phyloP scores from a whole-genome alignment of 2,888 invertebrate species.

The Drosophila putrida region DNA sequence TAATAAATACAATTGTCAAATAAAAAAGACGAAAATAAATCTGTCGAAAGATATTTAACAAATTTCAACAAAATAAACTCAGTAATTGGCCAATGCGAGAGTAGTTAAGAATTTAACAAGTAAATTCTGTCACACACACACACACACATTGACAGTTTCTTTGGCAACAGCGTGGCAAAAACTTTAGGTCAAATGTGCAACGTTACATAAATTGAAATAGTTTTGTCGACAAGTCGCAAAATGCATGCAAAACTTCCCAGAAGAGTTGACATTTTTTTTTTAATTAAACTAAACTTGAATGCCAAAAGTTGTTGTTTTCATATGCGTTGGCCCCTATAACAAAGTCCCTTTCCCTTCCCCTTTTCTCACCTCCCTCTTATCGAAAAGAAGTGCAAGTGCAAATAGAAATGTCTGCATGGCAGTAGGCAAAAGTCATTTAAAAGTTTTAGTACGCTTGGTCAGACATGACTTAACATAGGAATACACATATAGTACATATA shows the following conservation, averaged over 20 bases:
- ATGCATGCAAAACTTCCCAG: conserved; percentile 62
- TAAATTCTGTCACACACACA: conserved; percentile 7
- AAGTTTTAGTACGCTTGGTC: conserved; percentile 73
- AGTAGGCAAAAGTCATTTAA: conserved; percentile 80
- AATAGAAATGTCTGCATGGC: conserved; percentile 53
- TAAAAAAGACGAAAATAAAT: conserved; percentile 4
- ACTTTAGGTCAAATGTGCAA: conserved; percentile 50
- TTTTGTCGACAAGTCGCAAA: conserved; percentile 62
- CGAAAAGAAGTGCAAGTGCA: conserved; percentile 56
- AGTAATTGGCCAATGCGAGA: conserved; percentile 50
- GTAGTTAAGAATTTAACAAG: conserved; percentile 19
- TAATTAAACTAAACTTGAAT: conserved; percentile 75
- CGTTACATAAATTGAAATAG: conserved; percentile 75
- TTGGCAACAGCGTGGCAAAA: conserved; percentile 19
- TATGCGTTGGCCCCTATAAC: conserved; percentile 19
- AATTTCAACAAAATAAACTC: conserved; percentile 30
- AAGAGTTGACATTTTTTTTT: conserved; percentile 52
- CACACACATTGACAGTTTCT: conserved; percentile 10
- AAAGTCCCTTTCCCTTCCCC: background rate
- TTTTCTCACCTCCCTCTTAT: background rate
- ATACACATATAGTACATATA: conserved; percentile 31
- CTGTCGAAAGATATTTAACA: background rate
- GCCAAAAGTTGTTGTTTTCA: conserved; percentile 58
- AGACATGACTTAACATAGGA: conserved; percentile 67
- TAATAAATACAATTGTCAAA: conserved; percentile 8